Percentiles rank a stretch among this genome's conserved stretches.
Conservation (phyloP, 2,888 invertebrate species). For the Sycophila texana region DNA sequence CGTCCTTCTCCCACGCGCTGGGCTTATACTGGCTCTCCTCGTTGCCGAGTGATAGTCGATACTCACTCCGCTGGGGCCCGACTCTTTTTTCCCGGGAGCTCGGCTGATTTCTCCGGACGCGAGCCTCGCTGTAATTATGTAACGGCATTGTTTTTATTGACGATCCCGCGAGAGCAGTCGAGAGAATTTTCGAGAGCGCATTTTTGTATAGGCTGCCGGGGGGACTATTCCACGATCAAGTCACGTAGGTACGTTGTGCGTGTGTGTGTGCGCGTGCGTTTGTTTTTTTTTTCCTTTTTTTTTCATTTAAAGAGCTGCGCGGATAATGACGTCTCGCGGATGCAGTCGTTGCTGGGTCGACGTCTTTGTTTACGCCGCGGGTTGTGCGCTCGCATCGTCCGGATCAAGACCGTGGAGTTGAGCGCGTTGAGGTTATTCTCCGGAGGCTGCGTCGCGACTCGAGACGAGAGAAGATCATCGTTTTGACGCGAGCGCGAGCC, state of each 20-base stretch:
- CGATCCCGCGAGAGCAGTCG: not conserved
- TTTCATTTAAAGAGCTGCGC: not conserved
- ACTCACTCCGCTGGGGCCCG: conserved; percentile 21
- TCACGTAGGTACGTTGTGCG: too few species aligned
- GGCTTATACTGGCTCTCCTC: not conserved
- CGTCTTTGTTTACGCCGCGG: conserved; percentile 39
- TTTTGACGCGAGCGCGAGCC: not conserved
- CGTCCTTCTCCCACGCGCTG: too few species aligned
- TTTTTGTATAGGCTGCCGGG: not conserved
- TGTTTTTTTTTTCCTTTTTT: not conserved
- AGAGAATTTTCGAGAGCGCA: not conserved
- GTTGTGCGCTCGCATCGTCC: too few species aligned
- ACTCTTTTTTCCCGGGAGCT: not conserved
- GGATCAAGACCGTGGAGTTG: too few species aligned
- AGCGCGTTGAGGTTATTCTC: conserved; percentile 41
- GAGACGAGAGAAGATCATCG: too few species aligned
- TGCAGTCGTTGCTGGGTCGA: not conserved
- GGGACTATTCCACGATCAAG: too few species aligned
- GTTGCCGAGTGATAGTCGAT: conserved; percentile 37
- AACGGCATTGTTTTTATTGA: conserved; percentile 30
- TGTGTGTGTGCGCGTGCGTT: not conserved
- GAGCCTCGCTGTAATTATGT: conserved; percentile 29
- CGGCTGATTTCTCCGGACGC: too few species aligned
- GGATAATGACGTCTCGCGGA: not conserved
- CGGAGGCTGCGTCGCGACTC: too few species aligned